Conservation (phyloP, 1,140 invertebrate genomes). For the Ephestia elutella region DNA sequence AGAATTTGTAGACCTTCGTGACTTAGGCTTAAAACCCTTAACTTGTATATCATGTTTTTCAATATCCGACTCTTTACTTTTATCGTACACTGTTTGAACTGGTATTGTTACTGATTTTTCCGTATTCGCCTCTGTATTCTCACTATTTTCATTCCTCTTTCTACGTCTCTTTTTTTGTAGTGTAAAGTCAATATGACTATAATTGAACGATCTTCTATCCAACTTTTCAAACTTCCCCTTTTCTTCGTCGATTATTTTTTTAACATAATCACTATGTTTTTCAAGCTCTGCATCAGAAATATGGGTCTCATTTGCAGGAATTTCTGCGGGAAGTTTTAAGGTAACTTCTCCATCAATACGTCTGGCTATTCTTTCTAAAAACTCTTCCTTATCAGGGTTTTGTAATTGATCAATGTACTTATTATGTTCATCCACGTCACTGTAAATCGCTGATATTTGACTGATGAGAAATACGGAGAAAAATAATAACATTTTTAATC, state of each 20-base stretch:
- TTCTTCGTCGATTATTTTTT: slow-evolving; percentile 47
- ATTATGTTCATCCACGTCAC: slow-evolving; percentile 24
- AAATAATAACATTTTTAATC: background rate
- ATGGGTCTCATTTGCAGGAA: slow-evolving; percentile 25
- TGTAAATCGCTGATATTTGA: slow-evolving; percentile 18
- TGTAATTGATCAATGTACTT: slow-evolving; percentile 56
- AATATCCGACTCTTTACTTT: background rate
- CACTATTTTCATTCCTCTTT: slow-evolving; percentile 17
- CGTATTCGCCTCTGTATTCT: background rate
- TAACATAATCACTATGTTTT: slow-evolving; percentile 39
- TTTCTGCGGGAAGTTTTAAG: slow-evolving; percentile 22
- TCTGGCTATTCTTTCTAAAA: slow-evolving; percentile 45
- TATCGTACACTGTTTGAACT: slow-evolving; percentile 8
- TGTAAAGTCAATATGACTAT: slow-evolving; percentile 32
- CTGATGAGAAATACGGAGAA: slow-evolving; percentile 7
- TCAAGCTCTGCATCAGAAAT: slow-evolving; percentile 41
- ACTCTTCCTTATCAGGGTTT: slow-evolving; percentile 47
- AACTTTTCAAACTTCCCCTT: slow-evolving; percentile 29
- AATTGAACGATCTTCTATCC: slow-evolving; percentile 4
- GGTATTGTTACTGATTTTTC: background rate
- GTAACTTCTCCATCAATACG: slow-evolving; percentile 47
- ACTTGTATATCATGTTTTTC: background rate
- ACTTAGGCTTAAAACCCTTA: background rate
- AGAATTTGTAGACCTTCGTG: background rate
- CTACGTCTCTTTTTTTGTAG: slow-evolving; percentile 19